Evolutionary conservation across 2,797 vertebrate genomes (phyloP).

Genomic region (Clarias pachynema): DNA sequence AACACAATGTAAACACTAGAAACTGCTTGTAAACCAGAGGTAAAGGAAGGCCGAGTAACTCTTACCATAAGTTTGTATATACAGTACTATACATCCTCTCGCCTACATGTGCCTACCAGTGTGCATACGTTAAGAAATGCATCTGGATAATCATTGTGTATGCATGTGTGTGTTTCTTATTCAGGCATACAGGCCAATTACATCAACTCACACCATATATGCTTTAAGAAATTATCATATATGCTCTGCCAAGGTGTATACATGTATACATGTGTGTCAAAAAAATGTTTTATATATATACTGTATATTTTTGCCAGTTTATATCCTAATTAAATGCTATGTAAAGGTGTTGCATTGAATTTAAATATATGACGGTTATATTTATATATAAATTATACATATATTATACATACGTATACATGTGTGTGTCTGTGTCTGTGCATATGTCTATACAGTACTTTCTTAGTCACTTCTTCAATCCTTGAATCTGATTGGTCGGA

Average conservation of each 20-base stretch:
- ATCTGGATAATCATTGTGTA: not conserved
- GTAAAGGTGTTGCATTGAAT: no score
- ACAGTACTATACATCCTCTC: not conserved
- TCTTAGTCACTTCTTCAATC: not conserved
- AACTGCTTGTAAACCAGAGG: not conserved
- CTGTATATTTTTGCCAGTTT: no score
- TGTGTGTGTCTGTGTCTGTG: no score
- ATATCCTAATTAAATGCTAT: no score
- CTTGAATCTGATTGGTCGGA: not conserved
- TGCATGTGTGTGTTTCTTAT: not conserved
- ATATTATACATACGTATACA: no score
- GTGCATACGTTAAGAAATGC: not conserved
- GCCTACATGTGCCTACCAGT: not conserved
- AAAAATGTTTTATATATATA: no score
- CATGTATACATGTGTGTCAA: no score
- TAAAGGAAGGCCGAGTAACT: not conserved
- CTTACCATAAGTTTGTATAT: slow-evolving; percentile 3
- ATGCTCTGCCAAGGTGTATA: no score
- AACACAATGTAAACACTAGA: not conserved
- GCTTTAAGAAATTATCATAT: not conserved
- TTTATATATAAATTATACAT: no score
- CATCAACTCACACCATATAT: not conserved
- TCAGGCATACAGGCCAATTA: not conserved
- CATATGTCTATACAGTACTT: not conserved
- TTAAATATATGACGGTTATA: no score